Evolutionary conservation across 1,140 invertebrate species (phyloP).

Genomic region (Drosophila willistoni): DNA sequence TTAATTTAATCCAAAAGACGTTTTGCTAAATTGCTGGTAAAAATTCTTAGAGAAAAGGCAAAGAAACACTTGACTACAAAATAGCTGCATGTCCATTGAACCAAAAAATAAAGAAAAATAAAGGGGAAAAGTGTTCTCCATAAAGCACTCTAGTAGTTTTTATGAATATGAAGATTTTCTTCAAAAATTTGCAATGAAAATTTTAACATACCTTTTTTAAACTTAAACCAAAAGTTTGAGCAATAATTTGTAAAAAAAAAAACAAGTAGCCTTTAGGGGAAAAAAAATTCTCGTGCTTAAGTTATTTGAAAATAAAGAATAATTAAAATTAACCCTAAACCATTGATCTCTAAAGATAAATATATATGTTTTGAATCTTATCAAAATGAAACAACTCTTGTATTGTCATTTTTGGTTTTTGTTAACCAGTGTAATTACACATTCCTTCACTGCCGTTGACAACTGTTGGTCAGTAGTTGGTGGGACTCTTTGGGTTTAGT

Average conservation of each 20-base stretch:
- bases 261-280: no score
- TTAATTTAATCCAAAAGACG: constrained; percentile 78
- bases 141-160: background rate
- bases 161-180: no score
- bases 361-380: no score
- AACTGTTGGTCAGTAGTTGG: constrained; percentile 61
- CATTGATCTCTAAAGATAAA: no score
- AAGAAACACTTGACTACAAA: constrained; percentile 4
- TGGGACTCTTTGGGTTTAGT: constrained; percentile 22
- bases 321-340: no score
- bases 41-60: constrained; percentile 40
- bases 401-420: background rate
- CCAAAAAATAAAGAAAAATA: background rate
- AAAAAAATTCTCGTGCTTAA: no score
- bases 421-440: constrained; percentile 60
- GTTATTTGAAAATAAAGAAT: no score
- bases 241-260: background rate
- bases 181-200: background rate
- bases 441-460: constrained; percentile 54
- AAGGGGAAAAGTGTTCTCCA: background rate
- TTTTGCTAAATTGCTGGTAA: constrained; percentile 76
- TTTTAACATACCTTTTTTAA: background rate
- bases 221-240: background rate
- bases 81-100: background rate
- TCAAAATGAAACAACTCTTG: no score